A percentile compares a stretch with the other conserved stretches of the same genome.
These are phyloP conservation scores for Chouioia cunea DNA, from an alignment of 2,888 invertebrate genomes.

Conservation along the genomic window DNA sequence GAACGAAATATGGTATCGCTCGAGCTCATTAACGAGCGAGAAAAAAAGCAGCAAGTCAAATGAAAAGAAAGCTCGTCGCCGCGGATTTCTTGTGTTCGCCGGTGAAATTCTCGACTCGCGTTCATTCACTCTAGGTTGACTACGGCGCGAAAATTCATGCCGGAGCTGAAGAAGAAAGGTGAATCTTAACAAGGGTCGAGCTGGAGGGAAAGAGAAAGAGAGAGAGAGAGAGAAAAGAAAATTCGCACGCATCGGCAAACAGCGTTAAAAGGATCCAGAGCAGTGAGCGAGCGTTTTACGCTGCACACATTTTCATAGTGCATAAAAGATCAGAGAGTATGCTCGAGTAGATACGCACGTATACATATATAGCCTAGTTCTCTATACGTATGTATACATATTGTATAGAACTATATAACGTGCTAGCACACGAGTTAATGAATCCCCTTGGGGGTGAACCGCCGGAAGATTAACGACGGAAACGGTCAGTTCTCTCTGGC, in stretches of 20 bases:
- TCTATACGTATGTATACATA: no score
- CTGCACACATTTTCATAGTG: not conserved
- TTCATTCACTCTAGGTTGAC: not conserved
- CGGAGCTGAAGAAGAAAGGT: not conserved
- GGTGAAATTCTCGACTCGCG: not conserved
- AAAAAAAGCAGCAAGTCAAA: not conserved
- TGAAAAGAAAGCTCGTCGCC: constrained; percentile 1
- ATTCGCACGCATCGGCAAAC: constrained; percentile 12
- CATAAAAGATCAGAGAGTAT: constrained; percentile 15
- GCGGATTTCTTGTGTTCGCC: not conserved
- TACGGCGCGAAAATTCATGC: not conserved
- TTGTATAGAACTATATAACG: not conserved
- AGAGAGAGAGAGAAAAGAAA: constrained; percentile 1
- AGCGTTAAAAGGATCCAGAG: constrained; percentile 14
- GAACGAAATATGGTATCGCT: not conserved
- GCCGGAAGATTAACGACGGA: constrained; percentile 55
- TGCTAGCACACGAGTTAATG: constrained; percentile 49
- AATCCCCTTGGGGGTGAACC: constrained; percentile 49
- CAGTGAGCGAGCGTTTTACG: not conserved
- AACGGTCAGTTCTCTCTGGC: constrained; percentile 35
- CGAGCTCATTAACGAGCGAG: constrained; percentile 12
- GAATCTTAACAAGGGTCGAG: constrained; percentile 13
- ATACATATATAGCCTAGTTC: not conserved
- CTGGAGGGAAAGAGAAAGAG: not conserved
- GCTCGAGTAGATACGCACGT: constrained; percentile 18